These are phyloP conservation scores for Falco peregrinus DNA, from an alignment of 2,797 vertebrate species.

Conservation along the genomic window DNA sequence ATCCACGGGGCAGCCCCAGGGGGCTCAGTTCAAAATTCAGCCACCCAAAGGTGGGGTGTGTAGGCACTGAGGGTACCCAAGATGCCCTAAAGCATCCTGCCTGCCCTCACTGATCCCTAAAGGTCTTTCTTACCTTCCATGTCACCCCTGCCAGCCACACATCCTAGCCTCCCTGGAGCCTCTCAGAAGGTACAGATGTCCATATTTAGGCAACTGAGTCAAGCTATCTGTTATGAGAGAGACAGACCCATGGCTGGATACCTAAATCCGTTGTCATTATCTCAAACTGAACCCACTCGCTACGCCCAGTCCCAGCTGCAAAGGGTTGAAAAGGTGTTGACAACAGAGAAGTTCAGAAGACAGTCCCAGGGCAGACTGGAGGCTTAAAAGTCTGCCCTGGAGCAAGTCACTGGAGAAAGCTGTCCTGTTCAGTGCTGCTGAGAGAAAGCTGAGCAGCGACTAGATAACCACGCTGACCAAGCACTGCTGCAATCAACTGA, in stretches of 20 bases:
- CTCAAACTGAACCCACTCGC: not conserved
- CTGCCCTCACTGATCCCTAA: not conserved
- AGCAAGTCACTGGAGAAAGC: not conserved
- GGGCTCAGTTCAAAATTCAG: not conserved
- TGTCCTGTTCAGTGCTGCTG: not conserved
- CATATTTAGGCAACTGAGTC: not conserved
- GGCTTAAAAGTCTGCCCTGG: not conserved
- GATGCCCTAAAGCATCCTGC: not conserved
- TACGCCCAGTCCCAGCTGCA: not conserved
- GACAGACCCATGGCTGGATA: not conserved
- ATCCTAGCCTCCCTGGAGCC: not conserved
- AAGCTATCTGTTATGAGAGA: not conserved
- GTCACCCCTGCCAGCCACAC: not conserved
- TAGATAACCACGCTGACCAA: not conserved
- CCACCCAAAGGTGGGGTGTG: not conserved
- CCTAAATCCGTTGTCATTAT: not conserved
- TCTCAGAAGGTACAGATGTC: not conserved
- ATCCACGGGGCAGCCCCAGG: not conserved
- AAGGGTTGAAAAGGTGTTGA: not conserved
- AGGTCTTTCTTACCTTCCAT: not conserved
- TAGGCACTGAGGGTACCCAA: not conserved
- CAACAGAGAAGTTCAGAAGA: not conserved
- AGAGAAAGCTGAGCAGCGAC: not conserved
- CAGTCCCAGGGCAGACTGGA: not conserved
- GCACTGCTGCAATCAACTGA: not conserved